These are phyloP conservation scores for Grantiella picta DNA, from an alignment of 2,113 vertebrate genomes.

Conservation along the genomic window DNA sequence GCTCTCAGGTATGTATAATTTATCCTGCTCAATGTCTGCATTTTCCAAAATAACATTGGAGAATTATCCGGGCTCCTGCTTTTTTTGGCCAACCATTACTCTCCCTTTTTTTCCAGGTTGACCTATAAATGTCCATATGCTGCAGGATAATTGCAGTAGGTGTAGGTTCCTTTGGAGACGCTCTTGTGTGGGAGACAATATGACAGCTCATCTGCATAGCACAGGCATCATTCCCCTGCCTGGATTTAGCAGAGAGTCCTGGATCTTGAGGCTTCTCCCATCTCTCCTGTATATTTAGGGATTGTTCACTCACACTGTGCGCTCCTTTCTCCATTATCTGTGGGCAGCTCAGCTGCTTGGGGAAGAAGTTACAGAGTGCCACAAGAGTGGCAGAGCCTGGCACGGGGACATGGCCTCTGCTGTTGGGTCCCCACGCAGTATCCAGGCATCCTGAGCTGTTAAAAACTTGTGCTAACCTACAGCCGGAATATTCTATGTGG, in stretches of 20 bases:
- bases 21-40: neutral
- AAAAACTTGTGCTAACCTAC: neutral
- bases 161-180: constrained; percentile 56
- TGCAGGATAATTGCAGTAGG: constrained; percentile 52
- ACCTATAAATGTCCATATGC: constrained; percentile 61
- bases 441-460: neutral
- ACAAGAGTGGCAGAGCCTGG: neutral
- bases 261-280: constrained; percentile 21
- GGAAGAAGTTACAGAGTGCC: neutral
- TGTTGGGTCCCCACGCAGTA: neutral
- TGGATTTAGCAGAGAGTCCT: constrained; percentile 32
- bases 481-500: fast-evolving
- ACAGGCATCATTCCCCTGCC: constrained; percentile 30
- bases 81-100: constrained; percentile 36
- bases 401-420: neutral
- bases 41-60: constrained; percentile 14
- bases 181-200: constrained; percentile 57
- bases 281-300: neutral
- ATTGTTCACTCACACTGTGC: neutral
- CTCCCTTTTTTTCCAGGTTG: constrained; percentile 14
- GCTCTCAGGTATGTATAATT: constrained; percentile 34
- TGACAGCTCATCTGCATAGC: constrained; percentile 62
- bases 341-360: neutral
- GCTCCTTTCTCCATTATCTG: neutral
- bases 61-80: constrained; percentile 9